Evolutionary conservation across 2,888 invertebrate genomes (phyloP).

Genomic region (Lycophotia porphyrea): DNA sequence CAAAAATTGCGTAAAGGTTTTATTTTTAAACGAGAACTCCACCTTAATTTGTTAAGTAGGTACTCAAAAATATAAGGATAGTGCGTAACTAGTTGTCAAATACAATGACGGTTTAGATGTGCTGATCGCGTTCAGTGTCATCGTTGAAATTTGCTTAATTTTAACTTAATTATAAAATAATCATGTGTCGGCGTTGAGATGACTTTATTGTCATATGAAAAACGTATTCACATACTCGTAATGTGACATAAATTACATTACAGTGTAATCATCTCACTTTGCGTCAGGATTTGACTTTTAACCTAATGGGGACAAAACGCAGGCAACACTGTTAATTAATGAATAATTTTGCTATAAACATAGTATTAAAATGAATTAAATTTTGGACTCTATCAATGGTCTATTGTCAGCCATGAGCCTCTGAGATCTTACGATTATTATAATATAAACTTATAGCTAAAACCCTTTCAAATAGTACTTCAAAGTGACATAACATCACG

Average conservation of each 20-base stretch:
- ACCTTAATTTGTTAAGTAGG: background rate
- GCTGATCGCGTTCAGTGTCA: background rate
- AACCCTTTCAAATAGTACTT: too few relatives aligned
- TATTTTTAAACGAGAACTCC: background rate
- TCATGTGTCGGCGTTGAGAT: background rate
- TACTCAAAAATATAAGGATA: background rate
- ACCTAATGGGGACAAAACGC: constrained; percentile 25
- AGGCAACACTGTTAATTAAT: background rate
- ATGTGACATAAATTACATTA: background rate
- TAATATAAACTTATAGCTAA: too few relatives aligned
- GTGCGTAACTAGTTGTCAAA: too few relatives aligned
- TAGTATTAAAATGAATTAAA: too few relatives aligned
- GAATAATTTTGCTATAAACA: background rate
- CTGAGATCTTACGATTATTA: too few relatives aligned
- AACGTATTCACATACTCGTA: background rate
- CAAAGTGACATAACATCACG: too few relatives aligned
- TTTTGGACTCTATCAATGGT: too few relatives aligned
- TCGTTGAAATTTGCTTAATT: background rate
- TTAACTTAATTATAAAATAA: background rate
- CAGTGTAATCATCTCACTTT: constrained; percentile 5
- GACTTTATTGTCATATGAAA: background rate
- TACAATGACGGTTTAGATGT: background rate
- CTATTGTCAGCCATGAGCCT: too few relatives aligned
- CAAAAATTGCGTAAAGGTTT: background rate
- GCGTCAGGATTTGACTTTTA: constrained; percentile 38